These are phyloP conservation scores for Limosa lapponica DNA, from an alignment of 2,797 vertebrate species.

Conservation along the genomic window DNA sequence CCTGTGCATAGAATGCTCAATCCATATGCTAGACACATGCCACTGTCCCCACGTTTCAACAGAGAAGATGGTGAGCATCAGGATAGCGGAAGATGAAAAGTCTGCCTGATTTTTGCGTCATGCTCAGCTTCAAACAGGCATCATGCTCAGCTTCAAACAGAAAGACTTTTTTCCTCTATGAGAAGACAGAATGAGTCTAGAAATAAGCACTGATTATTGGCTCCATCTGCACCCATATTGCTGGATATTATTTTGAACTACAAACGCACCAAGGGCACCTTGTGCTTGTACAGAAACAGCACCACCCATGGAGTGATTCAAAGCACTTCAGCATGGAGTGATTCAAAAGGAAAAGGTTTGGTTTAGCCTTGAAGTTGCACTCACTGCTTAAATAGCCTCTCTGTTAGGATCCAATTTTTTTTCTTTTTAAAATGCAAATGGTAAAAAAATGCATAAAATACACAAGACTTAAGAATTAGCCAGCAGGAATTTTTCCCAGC, in stretches of 20 bases:
- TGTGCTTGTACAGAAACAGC: not conserved
- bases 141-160: not conserved
- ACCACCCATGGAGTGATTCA: not conserved
- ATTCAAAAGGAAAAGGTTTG: not conserved
- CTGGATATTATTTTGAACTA: not conserved
- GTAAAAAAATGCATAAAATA: not conserved
- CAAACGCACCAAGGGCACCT: not conserved
- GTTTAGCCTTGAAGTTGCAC: not conserved
- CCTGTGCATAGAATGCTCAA: fast-evolving
- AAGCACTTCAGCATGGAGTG: not conserved
- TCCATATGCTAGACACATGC: not conserved
- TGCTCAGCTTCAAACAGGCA: not conserved
- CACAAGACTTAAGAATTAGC: not conserved
- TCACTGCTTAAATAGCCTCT: not conserved
- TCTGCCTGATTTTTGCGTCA: not conserved
- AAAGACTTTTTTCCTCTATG: not conserved
- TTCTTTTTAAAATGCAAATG: not conserved
- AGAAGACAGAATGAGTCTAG: not conserved
- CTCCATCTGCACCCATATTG: not conserved
- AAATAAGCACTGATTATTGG: not conserved
- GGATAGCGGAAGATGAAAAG: not conserved
- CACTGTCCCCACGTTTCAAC: not conserved
- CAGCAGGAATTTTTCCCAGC: not conserved
- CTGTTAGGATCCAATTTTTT: not conserved
- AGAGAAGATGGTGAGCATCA: not conserved